A percentile compares a stretch with the other conserved stretches of the same genome.
Conservation (phyloP, 2,888 invertebrate species). For the Drosophila ezoana region DNA sequence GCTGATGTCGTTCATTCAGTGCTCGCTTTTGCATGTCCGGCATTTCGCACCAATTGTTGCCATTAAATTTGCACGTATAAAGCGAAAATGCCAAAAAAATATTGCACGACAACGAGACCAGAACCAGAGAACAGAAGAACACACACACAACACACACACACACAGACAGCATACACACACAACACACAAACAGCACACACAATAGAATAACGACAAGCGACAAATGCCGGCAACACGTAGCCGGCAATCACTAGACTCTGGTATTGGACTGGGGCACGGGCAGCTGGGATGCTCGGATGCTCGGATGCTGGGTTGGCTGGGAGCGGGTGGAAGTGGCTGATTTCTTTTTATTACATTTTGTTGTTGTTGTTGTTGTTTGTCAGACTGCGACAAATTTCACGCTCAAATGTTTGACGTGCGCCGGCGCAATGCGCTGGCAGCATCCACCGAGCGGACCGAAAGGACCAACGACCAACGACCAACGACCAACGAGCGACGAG, state of each 20-base stretch:
- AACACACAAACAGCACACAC: conserved; percentile 29
- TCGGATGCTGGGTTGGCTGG: conserved; percentile 7
- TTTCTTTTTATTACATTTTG: conserved; percentile 26
- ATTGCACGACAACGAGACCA: conserved; percentile 67
- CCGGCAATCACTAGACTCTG: conserved; percentile 67
- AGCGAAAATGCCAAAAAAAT: conserved; percentile 76
- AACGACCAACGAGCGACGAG: conserved; percentile 10
- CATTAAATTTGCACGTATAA: conserved; percentile 78
- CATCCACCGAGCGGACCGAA: conserved; percentile 58
- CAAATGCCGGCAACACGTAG: conserved; percentile 80
- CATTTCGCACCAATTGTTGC: conserved; percentile 79
- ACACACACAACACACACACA: conserved; percentile 43
- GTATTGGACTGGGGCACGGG: conserved; percentile 11
- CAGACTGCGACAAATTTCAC: conserved; percentile 71
- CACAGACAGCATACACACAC: conserved; percentile 21
- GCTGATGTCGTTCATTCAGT: conserved; percentile 56
- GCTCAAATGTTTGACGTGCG: conserved; percentile 80
- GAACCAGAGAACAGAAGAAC: conserved; percentile 26
- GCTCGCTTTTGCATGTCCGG: conserved; percentile 70
- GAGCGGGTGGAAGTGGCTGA: conserved; percentile 50
- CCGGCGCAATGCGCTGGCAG: conserved; percentile 70
- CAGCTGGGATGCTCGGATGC: conserved; percentile 6
- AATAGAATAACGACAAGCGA: conserved; percentile 52
- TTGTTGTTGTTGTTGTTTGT: conserved; percentile 18
- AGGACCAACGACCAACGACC: conserved; percentile 24